Evolutionary conservation across 2,113 vertebrate genomes (phyloP).

Genomic region (Chionodraco myersi): DNA sequence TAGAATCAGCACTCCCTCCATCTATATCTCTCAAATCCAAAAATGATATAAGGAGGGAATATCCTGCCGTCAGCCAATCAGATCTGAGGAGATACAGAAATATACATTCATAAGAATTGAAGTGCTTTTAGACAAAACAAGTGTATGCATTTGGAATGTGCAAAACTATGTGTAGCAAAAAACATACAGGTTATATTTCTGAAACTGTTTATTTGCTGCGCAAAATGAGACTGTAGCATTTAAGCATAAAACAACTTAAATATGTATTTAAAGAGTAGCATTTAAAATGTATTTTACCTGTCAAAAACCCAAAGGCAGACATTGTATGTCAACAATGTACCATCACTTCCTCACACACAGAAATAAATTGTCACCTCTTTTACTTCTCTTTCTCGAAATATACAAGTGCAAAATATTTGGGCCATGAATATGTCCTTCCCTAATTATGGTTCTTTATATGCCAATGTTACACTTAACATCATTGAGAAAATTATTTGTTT

Average conservation of each 20-base stretch:
- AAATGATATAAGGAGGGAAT: conserved; percentile 7
- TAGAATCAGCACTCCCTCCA: conserved; percentile 66
- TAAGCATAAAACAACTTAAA: background rate
- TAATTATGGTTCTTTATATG: background rate
- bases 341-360: background rate
- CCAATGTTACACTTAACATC: background rate
- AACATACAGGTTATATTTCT: background rate
- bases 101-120: background rate
- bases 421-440: background rate
- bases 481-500: background rate
- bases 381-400: background rate
- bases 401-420: background rate
- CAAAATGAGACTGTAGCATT: background rate
- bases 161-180: background rate
- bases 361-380: background rate
- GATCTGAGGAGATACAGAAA: conserved; percentile 42
- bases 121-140: background rate
- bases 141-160: background rate
- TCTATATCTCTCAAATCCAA: conserved; percentile 44
- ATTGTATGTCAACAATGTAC: background rate
- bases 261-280: background rate
- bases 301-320: background rate
- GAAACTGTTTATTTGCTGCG: background rate
- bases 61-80: conserved; percentile 4
- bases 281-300: background rate